Evolutionary conservation across 2,888 invertebrate species (phyloP), one percentile per base, ranked within the genome.

Genomic region (Melipona bicolor): DNA sequence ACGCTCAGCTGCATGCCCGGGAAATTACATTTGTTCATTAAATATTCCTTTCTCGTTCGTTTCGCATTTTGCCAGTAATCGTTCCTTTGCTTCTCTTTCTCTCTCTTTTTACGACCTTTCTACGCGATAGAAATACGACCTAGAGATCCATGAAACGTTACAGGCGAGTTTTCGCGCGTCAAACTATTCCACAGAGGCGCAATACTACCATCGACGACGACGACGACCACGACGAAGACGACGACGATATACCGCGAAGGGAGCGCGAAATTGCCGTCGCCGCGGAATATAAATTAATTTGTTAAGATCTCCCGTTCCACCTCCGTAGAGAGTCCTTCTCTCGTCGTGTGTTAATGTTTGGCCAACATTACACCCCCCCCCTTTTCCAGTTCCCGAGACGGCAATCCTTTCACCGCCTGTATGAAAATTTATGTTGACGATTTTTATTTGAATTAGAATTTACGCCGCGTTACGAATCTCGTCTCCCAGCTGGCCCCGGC

Each of bases 271-370:
- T 86, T 81, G 76, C 76, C 79, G 77, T 73, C 73, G 79, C 73
- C 77, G 64, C 65, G 87, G 85, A 78, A 88, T 88, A 88, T 88
- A 88, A 88, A 88, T 88, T 85, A 88, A 88, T 88, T 85, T 82
- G 85, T 81, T 83, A 85, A 85, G 85, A 85, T 85, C 84, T 76
- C 62, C 13, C 43, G 49, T 54, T 67, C 43, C 68, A 19, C 68
- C 68, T 21, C 17, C 3, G 17, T 27, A 11, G 5, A 24, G 13
- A 43, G 43, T 43, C 54, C 15, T 13, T 65, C 4, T 50, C 67
- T 65, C 74, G 49, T 68, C 70, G 54, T 19, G 81, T 64, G 85
- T 81, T 83, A 87, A 85, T 81, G 88, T 77, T 80, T 68, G 56
- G 56, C 81, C 54, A 78, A 85, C 80, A 75, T 79, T 83, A 59